These are phyloP conservation scores for Oncorhynchus tshawytscha DNA, from an alignment of 2,113 vertebrate species.

Conservation along the genomic window DNA sequence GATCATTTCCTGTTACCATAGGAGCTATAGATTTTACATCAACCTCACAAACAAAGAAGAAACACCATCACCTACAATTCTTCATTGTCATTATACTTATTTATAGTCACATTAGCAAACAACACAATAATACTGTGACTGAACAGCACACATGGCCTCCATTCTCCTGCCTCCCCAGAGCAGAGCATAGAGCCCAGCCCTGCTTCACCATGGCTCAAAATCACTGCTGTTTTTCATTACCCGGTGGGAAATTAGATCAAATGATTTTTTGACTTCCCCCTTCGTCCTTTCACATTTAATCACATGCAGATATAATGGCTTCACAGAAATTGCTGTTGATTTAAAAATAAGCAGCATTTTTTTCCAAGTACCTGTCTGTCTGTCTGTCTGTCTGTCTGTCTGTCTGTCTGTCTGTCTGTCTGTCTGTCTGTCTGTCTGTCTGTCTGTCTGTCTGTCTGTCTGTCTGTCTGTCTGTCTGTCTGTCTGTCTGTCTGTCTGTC, in stretches of 20 bases:
- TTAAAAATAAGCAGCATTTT: slow-evolving; percentile 92
- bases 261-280: slow-evolving; percentile 74
- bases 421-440: slow-evolving; percentile 24
- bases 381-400: too few relatives aligned
- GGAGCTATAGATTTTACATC: too few relatives aligned
- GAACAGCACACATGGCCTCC: slow-evolving; percentile 11
- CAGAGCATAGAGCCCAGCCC: slow-evolving; percentile 1
- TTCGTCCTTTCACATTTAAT: slow-evolving; percentile 77
- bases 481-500: too few relatives aligned
- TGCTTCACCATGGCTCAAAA: slow-evolving; percentile 40
- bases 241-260: slow-evolving; percentile 74
- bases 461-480: too few relatives aligned
- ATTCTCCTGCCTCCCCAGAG: slow-evolving; percentile 29
- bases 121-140: neutral
- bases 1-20: too few relatives aligned
- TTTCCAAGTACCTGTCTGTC: slow-evolving; percentile 77
- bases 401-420: slow-evolving; percentile 19
- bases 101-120: too few relatives aligned
- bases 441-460: too few relatives aligned
- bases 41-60: too few relatives aligned
- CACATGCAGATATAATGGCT: slow-evolving; percentile 87
- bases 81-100: too few relatives aligned
- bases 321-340: slow-evolving; percentile 91
- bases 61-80: too few relatives aligned
- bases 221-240: slow-evolving; percentile 64